A percentile compares a stretch with the other conserved stretches of the same genome.
These are phyloP conservation scores for Lasaia peninsularis DNA, from an alignment of 1,140 invertebrate genomes.

Conservation along the genomic window DNA sequence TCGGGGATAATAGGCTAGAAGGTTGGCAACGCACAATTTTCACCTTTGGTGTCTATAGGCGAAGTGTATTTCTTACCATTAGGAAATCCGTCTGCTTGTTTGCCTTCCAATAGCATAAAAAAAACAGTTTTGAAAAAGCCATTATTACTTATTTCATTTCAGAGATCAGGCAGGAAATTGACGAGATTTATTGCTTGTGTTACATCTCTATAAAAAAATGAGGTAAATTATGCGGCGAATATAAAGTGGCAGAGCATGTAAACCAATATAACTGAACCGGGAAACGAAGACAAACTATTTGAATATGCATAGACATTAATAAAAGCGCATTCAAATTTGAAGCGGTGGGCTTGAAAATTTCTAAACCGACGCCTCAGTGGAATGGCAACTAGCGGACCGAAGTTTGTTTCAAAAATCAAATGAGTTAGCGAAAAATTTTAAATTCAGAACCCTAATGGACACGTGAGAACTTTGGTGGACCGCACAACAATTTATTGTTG, in stretches of 20 bases:
- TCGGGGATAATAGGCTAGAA: too few relatives aligned
- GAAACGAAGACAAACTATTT: conserved; percentile 46
- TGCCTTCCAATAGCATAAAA: too few relatives aligned
- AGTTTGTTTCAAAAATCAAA: conserved; percentile 60
- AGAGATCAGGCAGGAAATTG: too few relatives aligned
- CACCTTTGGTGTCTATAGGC: too few relatives aligned
- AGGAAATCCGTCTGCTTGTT: too few relatives aligned
- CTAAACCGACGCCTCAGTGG: conserved; percentile 43
- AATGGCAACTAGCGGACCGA: conserved; percentile 41
- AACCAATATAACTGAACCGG: conserved; percentile 30
- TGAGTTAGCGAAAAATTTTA: conserved; percentile 51
- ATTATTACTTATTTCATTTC: too few relatives aligned
- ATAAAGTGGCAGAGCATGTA: conserved; percentile 28
- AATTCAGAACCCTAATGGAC: conserved; percentile 28
- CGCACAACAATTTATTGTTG: too few relatives aligned
- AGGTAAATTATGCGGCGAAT: conserved; percentile 1
- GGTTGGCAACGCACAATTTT: too few relatives aligned
- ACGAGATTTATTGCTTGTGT: too few relatives aligned
- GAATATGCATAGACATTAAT: conserved; percentile 64
- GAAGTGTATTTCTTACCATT: too few relatives aligned
- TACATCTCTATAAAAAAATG: background rate
- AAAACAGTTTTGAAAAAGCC: too few relatives aligned
- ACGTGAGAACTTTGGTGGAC: conserved; percentile 11
- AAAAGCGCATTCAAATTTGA: conserved; percentile 50
- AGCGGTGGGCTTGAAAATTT: conserved; percentile 37